These are phyloP conservation scores for Quadroppia sp. DNA, from an alignment of 2,888 invertebrate species.

Conservation along the genomic window DNA sequence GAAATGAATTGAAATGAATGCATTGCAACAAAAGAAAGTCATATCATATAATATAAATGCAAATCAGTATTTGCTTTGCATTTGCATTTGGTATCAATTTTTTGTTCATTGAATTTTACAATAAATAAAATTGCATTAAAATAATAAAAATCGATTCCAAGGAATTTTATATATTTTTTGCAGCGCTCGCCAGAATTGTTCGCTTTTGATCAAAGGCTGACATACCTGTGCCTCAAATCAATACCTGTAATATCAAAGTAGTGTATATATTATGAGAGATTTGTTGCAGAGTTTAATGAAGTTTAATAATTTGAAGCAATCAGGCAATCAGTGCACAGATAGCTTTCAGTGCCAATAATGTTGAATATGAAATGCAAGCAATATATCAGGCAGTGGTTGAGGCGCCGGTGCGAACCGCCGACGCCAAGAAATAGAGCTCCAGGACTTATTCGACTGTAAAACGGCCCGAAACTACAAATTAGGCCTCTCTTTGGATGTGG, in stretches of 20 bases:
- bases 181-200: background rate
- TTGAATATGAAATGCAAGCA: slow-evolving; percentile 33
- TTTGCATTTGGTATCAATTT: background rate
- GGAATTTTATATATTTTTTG: background rate
- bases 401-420: slow-evolving; percentile 35
- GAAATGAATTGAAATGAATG: background rate
- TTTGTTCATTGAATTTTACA: background rate
- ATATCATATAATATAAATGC: background rate
- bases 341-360: background rate
- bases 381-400: slow-evolving; percentile 37
- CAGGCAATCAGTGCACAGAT: slow-evolving; percentile 17
- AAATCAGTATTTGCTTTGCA: background rate
- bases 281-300: slow-evolving; percentile 35
- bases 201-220: slow-evolving; percentile 6
- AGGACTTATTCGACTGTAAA: slow-evolving; percentile 31
- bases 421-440: slow-evolving; percentile 37
- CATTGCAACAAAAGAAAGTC: background rate
- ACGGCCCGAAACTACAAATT: slow-evolving; percentile 33
- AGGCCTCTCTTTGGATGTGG: slow-evolving; percentile 14
- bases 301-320: slow-evolving; percentile 34
- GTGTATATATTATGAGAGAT: slow-evolving; percentile 20
- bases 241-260: background rate
- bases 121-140: background rate
- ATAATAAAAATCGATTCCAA: background rate
- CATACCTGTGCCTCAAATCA: background rate